phyloP scores from a whole-genome alignment of 2,888 invertebrate species.

The Epistrophella euchroma region DNA sequence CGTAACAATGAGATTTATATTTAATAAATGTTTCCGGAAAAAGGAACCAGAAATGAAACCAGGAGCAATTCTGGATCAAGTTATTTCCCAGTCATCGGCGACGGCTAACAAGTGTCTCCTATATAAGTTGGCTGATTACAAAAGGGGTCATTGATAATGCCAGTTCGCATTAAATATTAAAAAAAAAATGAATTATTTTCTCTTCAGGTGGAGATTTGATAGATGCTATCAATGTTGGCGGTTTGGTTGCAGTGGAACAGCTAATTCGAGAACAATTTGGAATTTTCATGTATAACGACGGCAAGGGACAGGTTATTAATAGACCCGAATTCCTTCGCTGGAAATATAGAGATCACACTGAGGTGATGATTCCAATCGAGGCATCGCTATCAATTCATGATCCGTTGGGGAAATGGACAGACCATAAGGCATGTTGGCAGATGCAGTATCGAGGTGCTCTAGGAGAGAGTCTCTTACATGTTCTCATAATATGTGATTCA shows the following conservation, averaged over 20 bases:
- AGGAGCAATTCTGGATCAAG: conserved; percentile 94
- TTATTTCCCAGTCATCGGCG: conserved; percentile 92
- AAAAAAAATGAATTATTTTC: background rate
- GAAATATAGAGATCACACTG: conserved; percentile 94
- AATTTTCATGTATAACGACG: conserved; percentile 94
- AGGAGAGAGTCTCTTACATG: conserved; percentile 97
- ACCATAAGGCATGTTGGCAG: conserved; percentile 98
- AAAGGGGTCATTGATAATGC: conserved; percentile 86
- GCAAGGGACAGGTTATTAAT: conserved; percentile 93
- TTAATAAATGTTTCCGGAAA: conserved; percentile 82
- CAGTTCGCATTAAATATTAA: background rate
- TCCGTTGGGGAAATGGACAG: conserved; percentile 93
- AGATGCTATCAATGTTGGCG: conserved; percentile 93
- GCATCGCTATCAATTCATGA: conserved; percentile 93
- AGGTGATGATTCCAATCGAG: conserved; percentile 93
- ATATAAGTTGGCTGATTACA: conserved; percentile 95
- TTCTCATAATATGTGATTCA: conserved; percentile 97
- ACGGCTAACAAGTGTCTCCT: conserved; percentile 94
- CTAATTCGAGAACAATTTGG: conserved; percentile 94
- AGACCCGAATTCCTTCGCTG: conserved; percentile 94
- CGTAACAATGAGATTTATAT: conserved; percentile 80
- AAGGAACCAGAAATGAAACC: conserved; percentile 83
- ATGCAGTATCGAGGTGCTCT: conserved; percentile 97
- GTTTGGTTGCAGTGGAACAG: conserved; percentile 92
- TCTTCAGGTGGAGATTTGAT: conserved; percentile 91